These are phyloP conservation scores for Thymelicus acteon DNA, from an alignment of 2,888 invertebrate genomes.

Conservation along the genomic window DNA sequence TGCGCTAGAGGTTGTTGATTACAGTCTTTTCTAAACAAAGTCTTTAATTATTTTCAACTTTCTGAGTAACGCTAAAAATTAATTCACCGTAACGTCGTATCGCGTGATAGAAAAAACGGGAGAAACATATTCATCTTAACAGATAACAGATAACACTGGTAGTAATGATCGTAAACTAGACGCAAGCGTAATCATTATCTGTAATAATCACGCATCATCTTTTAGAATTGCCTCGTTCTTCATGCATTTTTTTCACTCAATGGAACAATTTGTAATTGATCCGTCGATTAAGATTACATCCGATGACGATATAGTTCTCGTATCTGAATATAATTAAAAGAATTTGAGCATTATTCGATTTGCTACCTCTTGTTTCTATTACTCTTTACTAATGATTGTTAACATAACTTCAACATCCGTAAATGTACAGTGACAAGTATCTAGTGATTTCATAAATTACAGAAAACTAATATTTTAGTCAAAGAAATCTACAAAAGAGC, in stretches of 20 bases:
- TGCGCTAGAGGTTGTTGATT: constrained; percentile 7
- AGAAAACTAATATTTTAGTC: too few species aligned
- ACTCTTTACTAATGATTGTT: too few species aligned
- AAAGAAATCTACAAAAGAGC: too few species aligned
- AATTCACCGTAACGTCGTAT: constrained; percentile 43
- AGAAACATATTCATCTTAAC: constrained; percentile 24
- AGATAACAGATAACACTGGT: constrained; percentile 30
- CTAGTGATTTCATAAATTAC: too few species aligned
- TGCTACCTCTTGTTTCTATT: too few species aligned
- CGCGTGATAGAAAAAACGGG: constrained; percentile 43
- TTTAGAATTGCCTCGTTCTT: constrained; percentile 27
- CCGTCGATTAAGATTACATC: background rate
- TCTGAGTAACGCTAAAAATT: constrained; percentile 45
- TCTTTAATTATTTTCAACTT: constrained; percentile 47
- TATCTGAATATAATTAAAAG: too few species aligned
- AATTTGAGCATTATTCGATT: too few species aligned
- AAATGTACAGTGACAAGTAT: too few species aligned
- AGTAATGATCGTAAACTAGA: constrained; percentile 15
- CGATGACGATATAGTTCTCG: background rate
- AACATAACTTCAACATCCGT: too few species aligned
- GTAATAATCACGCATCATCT: constrained; percentile 25
- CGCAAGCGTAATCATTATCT: constrained; percentile 24
- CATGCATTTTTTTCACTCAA: constrained; percentile 23
- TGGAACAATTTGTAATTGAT: constrained; percentile 19
- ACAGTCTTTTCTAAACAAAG: constrained; percentile 26